Conservation (phyloP, 2,797 vertebrate genomes). For the Gephyroberyx darwinii region DNA sequence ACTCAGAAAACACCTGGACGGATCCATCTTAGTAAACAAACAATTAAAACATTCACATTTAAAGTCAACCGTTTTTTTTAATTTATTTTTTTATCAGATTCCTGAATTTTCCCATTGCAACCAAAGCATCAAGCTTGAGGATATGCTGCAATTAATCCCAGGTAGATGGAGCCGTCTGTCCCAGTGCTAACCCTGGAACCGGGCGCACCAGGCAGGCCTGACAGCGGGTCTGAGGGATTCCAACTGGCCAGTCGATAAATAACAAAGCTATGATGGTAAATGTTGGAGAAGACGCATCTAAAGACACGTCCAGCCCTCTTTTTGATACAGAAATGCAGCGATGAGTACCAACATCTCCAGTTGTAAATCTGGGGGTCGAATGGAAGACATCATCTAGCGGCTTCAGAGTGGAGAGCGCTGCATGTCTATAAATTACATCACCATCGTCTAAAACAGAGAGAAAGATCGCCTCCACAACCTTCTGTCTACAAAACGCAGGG, state of each 20-base stretch:
- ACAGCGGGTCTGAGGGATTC: conserved; percentile 1
- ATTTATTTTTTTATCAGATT: too few species aligned
- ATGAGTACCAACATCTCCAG: conserved; percentile 16
- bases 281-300: not conserved
- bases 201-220: not conserved
- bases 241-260: not conserved
- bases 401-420: not conserved
- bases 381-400: not conserved
- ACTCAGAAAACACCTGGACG: conserved; percentile 24
- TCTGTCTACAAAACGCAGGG: not conserved
- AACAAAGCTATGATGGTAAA: too few species aligned
- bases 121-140: too few species aligned
- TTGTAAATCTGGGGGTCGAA: not conserved
- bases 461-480: not conserved
- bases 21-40: conserved; percentile 7
- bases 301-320: not conserved
- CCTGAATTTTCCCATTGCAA: too few species aligned
- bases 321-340: not conserved
- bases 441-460: not conserved
- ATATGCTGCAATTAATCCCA: too few species aligned
- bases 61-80: too few species aligned
- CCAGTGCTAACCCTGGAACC: not conserved
- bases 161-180: not conserved
- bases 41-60: too few species aligned
- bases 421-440: not conserved